Evolutionary conservation across 2,797 vertebrate genomes (phyloP).

Genomic region (Anableps anableps): DNA sequence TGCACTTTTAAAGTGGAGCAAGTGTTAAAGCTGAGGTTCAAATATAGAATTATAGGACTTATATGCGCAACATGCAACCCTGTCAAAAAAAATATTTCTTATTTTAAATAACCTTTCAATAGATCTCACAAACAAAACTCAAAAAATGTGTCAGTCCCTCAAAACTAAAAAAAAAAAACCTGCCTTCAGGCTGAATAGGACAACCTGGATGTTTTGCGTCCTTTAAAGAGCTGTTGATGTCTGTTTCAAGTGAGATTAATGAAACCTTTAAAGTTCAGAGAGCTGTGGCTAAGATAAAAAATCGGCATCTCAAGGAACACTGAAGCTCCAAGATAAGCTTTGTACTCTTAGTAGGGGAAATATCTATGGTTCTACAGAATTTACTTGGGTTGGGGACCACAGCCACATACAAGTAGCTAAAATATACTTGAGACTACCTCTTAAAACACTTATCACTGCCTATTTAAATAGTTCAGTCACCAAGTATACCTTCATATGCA

Average conservation of each 20-base stretch:
- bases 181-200: neutral
- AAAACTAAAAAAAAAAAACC: neutral
- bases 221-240: neutral
- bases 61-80: neutral
- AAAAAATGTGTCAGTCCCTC: too few species aligned
- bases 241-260: conserved; percentile 5
- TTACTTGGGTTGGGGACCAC: neutral
- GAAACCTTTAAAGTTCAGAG: neutral
- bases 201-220: neutral
- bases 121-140: neutral
- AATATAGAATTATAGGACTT: neutral
- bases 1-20: conserved; percentile 24
- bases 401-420: neutral
- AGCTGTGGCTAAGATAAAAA: neutral
- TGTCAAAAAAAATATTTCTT: neutral
- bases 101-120: neutral
- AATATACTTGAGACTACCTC: neutral
- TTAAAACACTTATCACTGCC: neutral
- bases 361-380: neutral
- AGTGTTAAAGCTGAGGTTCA: conserved; percentile 22
- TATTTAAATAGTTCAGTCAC: neutral
- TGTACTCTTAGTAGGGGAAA: neutral
- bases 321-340: neutral
- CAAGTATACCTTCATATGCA: neutral
- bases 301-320: neutral